Percentiles rank a stretch among this genome's conserved stretches.
Evolutionary conservation across 2,888 invertebrate genomes (phyloP).

Genomic region (Resseliella maxima): DNA sequence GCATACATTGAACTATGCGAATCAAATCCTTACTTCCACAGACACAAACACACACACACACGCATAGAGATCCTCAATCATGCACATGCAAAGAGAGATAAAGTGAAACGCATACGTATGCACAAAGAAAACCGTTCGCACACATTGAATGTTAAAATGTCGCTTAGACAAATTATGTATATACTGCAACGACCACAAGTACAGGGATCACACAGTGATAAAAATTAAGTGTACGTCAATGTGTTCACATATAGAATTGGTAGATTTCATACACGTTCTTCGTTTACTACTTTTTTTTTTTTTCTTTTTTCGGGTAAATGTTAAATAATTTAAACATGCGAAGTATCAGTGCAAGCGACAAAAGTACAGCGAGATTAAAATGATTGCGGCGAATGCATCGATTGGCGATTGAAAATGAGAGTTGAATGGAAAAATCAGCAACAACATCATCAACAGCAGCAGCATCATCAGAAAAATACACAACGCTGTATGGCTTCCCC

Average conservation of each 20-base stretch:
- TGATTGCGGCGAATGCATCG: neutral
- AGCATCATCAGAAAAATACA: neutral
- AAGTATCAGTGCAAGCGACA: neutral
- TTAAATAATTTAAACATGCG: constrained; percentile 26
- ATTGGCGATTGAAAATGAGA: constrained; percentile 30
- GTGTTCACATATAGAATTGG: constrained; percentile 3
- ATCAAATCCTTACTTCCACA: neutral
- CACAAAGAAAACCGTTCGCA: neutral
- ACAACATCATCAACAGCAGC: neutral
- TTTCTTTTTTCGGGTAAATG: neutral
- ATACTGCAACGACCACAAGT: constrained; percentile 24
- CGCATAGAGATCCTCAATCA: neutral
- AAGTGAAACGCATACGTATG: neutral
- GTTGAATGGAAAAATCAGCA: neutral
- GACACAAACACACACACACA: neutral
- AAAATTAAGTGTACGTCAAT: constrained; percentile 48
- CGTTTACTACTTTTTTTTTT: neutral
- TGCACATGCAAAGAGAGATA: neutral
- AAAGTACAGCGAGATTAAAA: constrained; percentile 11
- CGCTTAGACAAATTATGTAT: neutral
- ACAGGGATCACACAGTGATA: constrained; percentile 27
- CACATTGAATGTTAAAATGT: neutral
- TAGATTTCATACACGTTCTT: neutral
- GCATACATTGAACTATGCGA: constrained; percentile 1
- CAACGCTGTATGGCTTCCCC: constrained; percentile 1